Percentiles rank a stretch among this genome's conserved stretches.
Conservation (phyloP, 2,888 invertebrate genomes). For the Tanytarsus gracilentus region DNA sequence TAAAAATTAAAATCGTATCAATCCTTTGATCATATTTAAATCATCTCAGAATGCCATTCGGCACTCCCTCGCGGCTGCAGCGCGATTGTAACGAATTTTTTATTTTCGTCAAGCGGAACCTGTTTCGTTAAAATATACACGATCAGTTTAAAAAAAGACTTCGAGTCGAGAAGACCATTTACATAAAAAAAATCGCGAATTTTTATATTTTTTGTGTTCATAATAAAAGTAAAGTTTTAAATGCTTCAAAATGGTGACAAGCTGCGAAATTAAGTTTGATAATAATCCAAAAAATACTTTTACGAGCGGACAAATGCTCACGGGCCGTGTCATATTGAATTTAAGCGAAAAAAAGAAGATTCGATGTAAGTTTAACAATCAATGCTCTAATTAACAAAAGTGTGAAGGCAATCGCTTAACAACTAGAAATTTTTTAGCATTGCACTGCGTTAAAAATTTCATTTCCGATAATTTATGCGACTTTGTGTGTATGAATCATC, state of each 20-base stretch:
- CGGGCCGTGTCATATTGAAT: constrained; percentile 35
- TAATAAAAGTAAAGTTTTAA: constrained; percentile 29
- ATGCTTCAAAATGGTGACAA: constrained; percentile 27
- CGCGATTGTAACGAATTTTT: too few relatives aligned
- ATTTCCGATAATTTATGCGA: too few relatives aligned
- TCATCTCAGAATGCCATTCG: too few relatives aligned
- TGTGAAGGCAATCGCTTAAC: too few relatives aligned
- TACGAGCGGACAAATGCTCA: constrained; percentile 38
- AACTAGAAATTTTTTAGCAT: too few relatives aligned
- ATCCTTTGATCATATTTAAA: too few relatives aligned
- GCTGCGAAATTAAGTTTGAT: constrained; percentile 35
- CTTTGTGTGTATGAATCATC: too few relatives aligned
- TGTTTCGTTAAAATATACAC: neutral
- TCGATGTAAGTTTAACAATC: constrained; percentile 38
- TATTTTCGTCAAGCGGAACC: too few relatives aligned
- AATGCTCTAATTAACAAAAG: too few relatives aligned
- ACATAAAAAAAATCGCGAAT: constrained; percentile 38
- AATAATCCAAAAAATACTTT: constrained; percentile 37
- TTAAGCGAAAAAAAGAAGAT: constrained; percentile 39
- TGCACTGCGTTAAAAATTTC: too few relatives aligned
- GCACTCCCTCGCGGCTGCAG: too few relatives aligned
- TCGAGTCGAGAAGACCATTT: constrained; percentile 30
- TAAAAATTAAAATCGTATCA: too few relatives aligned
- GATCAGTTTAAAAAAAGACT: neutral
- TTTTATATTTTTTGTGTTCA: constrained; percentile 33